Conservation (phyloP, 2,797 vertebrate genomes). For the Sandelia bainsii region DNA sequence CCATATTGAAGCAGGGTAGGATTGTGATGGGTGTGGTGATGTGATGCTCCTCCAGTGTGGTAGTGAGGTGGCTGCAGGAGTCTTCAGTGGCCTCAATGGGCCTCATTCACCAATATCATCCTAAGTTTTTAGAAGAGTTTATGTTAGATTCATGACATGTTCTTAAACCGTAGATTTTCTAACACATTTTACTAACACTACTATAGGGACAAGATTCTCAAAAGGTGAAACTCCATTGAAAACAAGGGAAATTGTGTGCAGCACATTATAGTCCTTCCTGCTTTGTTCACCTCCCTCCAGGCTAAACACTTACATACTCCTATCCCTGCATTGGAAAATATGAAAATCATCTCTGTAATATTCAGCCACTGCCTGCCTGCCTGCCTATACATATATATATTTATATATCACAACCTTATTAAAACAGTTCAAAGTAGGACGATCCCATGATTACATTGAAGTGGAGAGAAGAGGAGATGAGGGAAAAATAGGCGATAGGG, state of each 20-base stretch:
- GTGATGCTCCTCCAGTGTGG: no score
- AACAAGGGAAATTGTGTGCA: constrained; percentile 28
- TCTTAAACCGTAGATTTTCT: no score
- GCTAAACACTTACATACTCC: constrained; percentile 76
- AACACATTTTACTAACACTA: neutral
- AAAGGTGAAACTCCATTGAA: constrained; percentile 32
- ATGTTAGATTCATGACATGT: no score
- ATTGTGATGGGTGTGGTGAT: no score
- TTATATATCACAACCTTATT: constrained; percentile 91
- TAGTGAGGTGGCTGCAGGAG: no score
- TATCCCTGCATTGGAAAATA: constrained; percentile 88
- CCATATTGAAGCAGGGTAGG: no score
- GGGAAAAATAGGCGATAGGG: constrained; percentile 23
- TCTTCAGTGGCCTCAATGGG: no score
- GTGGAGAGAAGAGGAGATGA: constrained; percentile 38
- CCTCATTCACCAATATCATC: no score
- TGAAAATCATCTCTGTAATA: constrained; percentile 92
- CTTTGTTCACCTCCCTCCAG: constrained; percentile 75
- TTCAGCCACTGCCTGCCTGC: constrained; percentile 87
- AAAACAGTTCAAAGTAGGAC: constrained; percentile 89
- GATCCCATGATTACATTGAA: constrained; percentile 88
- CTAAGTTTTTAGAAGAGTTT: no score
- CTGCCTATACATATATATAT: constrained; percentile 75
- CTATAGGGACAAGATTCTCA: constrained; percentile 11
- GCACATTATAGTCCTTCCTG: constrained; percentile 60